Conservation (phyloP, 2,113 vertebrate genomes). For the Anhinga anhinga region DNA sequence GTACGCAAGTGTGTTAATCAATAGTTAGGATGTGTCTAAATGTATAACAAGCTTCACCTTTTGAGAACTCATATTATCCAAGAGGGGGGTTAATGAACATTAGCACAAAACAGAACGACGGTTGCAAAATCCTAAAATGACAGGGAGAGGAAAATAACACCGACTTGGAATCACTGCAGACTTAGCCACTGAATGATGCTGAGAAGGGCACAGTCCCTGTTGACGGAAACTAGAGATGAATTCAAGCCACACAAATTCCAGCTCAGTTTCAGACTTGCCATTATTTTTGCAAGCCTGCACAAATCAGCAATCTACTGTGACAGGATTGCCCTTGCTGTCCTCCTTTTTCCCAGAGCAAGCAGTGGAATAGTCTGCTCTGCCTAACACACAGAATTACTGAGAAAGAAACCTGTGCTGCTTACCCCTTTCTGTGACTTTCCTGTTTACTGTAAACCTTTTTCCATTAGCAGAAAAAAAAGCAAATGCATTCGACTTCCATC, state of each 20-base stretch:
- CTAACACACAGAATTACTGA: background rate
- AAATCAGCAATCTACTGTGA: background rate
- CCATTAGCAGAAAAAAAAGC: background rate
- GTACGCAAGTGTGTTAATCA: background rate
- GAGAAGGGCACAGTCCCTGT: background rate
- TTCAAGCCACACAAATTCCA: constrained; percentile 12
- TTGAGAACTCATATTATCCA: background rate
- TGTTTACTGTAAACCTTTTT: background rate
- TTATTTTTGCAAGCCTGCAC: constrained; percentile 23
- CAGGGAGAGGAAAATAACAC: background rate
- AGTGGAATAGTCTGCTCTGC: background rate
- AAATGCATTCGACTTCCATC: background rate
- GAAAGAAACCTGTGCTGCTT: background rate
- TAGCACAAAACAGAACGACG: background rate
- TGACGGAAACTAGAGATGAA: constrained; percentile 27
- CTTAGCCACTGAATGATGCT: background rate
- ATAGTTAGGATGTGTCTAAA: background rate
- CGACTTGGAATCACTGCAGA: background rate
- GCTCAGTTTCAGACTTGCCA: constrained; percentile 22
- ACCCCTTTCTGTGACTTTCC: background rate
- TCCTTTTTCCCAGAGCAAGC: background rate
- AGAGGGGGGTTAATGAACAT: constrained; percentile 3
- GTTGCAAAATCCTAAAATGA: constrained; percentile 15
- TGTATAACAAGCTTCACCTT: background rate
- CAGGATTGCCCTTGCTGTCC: background rate